Evolutionary conservation across 1,140 invertebrate genomes (phyloP), one percentile per base, ranked within the genome.

Genomic region (Xylocopa sonorina): DNA sequence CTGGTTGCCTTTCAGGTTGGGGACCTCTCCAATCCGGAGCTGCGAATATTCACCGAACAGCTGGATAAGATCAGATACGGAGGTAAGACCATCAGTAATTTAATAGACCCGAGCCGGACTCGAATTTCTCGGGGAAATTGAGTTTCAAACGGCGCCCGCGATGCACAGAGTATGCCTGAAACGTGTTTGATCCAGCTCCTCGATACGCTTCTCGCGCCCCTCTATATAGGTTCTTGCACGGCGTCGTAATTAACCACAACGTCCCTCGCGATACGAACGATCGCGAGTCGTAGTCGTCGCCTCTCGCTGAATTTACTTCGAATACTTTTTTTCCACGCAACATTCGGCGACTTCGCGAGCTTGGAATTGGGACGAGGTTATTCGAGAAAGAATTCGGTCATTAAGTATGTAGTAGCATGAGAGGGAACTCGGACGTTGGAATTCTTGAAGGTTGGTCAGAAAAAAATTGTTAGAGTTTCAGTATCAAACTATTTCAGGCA

Each of bases 61-160:
- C 93, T 98, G 90, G 96, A 97, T 90, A 96, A 96, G 93, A 97
- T 98, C 84, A 96, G 95, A 90, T 97, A 96, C 90, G 96, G 96
- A 92, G 97, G 97, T 97, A 94, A 94, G 94, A 82, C 48, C 75
- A 32, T 14, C 62, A 50, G 68, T 83, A 80, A 71, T 51, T 68
- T 51, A 51, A 68, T 34, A 63, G 46, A 27, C 24, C 10, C 24
- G n/a, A n/a, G 34, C 21, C 72, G 43, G 74, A 76, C 41, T 41
- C 73, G 41, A 68, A 41, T 75, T 75, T 57, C 69, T 34, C 69
- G 38, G 46, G 53, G 55, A 46, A 60, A 43, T 72, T 21, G 68
- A 71, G 53, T 71, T 41, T 34, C 51, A 27, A n/a, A 43, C 24
- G 58, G 10, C 38, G 10, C 32, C 53, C 16, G n/a, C 50, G 50